A percentile compares a stretch with the other conserved stretches of the same genome.
Evolutionary conservation across 2,888 invertebrate genomes (phyloP).

Genomic region (Drosophila dives): DNA sequence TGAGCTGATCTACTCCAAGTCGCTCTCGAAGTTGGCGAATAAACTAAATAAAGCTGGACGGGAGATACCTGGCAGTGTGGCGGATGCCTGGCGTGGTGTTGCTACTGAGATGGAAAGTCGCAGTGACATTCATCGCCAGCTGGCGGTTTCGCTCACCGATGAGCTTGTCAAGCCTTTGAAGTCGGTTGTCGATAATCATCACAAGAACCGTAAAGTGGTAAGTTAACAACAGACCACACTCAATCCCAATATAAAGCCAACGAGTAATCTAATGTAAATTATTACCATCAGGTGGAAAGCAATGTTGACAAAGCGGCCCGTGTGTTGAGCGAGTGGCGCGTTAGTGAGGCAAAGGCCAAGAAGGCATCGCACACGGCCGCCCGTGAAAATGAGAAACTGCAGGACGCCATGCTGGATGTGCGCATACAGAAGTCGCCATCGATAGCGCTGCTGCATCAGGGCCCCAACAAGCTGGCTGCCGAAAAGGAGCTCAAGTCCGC

Average conservation of each 20-base stretch:
- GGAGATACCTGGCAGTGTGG: slow-evolving; percentile 91
- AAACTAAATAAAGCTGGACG: slow-evolving; percentile 94
- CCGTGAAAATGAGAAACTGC: slow-evolving; percentile 95
- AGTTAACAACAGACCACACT: slow-evolving; percentile 47
- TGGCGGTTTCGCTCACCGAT: slow-evolving; percentile 92
- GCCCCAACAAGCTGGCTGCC: slow-evolving; percentile 82
- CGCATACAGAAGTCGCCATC: slow-evolving; percentile 85
- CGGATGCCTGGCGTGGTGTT: slow-evolving; percentile 96
- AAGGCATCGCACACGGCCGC: slow-evolving; percentile 94
- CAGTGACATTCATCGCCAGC: slow-evolving; percentile 94
- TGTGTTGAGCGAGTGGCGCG: slow-evolving; percentile 92
- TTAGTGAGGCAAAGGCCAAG: slow-evolving; percentile 94
- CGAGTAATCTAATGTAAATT: background rate
- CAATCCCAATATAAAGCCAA: background rate
- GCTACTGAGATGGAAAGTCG: slow-evolving; percentile 96
- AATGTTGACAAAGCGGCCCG: slow-evolving; percentile 94
- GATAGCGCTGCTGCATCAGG: slow-evolving; percentile 83
- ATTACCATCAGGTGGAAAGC: slow-evolving; percentile 87
- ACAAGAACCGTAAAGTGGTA: slow-evolving; percentile 90
- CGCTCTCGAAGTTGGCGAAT: slow-evolving; percentile 92
- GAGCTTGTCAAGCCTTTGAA: slow-evolving; percentile 96
- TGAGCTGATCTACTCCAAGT: slow-evolving; percentile 96
- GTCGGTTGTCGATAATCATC: slow-evolving; percentile 89
- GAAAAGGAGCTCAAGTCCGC: slow-evolving; percentile 85
- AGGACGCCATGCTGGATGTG: slow-evolving; percentile 90